phyloP scores from a whole-genome alignment of 2,888 invertebrate genomes.

The Entomobrya multifasciata region DNA sequence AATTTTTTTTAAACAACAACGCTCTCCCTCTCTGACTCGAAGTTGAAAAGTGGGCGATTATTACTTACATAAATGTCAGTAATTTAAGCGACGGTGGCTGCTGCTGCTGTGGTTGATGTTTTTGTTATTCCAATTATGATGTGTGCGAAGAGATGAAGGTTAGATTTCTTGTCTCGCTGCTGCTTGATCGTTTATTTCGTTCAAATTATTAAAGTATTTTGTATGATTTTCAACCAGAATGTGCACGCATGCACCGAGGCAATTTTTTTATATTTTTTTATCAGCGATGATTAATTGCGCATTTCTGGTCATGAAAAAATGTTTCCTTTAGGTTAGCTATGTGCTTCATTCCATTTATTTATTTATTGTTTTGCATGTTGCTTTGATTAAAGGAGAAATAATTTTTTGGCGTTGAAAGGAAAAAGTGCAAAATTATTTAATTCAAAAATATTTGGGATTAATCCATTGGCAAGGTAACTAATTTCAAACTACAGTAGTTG shows the following conservation, averaged over 20 bases:
- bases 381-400: background rate
- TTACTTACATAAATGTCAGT: constrained; percentile 68
- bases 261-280: constrained; percentile 42
- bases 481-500: no score
- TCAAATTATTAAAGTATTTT: constrained; percentile 30
- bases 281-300: constrained; percentile 41
- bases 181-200: constrained; percentile 4
- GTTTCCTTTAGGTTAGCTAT: background rate
- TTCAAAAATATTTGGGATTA: no score
- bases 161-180: constrained; percentile 47
- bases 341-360: background rate
- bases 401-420: background rate
- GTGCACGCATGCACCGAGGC: constrained; percentile 25
- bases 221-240: constrained; percentile 19
- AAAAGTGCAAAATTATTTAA: background rate
- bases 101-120: constrained; percentile 52
- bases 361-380: background rate
- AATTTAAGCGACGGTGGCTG: constrained; percentile 55
- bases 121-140: constrained; percentile 56
- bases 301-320: constrained; percentile 27
- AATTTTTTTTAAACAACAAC: constrained; percentile 78
- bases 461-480: no score
- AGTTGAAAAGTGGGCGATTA: constrained; percentile 71
- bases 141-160: constrained; percentile 44
- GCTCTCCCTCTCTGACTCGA: constrained; percentile 52